These are phyloP conservation scores for Pontoporia blainvillei DNA, from an alignment of 2,113 vertebrate species.

Conservation along the genomic window DNA sequence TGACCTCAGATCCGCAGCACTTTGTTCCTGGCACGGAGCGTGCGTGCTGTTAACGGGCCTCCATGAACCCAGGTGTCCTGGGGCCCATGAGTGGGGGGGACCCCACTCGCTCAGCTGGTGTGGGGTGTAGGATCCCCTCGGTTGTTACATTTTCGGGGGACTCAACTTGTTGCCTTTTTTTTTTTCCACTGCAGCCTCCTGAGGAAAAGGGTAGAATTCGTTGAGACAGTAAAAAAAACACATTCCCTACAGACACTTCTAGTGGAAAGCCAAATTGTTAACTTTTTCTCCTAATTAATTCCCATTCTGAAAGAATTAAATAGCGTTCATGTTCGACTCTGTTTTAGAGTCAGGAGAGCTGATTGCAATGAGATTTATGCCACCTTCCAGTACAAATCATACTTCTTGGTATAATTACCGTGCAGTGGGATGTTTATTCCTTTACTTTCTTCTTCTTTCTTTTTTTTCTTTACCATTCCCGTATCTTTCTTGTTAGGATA, in stretches of 20 bases:
- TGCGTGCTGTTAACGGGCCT: accelerated
- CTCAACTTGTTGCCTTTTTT: not conserved
- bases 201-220: not conserved
- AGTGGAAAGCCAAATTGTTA: not conserved
- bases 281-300: not conserved
- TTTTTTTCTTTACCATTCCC: not conserved
- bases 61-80: accelerated
- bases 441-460: not conserved
- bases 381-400: not conserved
- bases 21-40: not conserved
- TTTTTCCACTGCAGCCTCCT: not conserved
- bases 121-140: too few relatives aligned
- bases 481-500: not conserved
- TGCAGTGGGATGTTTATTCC: accelerated
- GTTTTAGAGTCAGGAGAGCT: not conserved
- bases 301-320: not conserved
- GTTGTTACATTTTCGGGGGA: too few relatives aligned
- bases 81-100: accelerated
- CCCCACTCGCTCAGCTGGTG: accelerated
- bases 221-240: not conserved
- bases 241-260: not conserved
- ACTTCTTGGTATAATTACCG: not conserved
- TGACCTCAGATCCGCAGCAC: accelerated
- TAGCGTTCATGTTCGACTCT: not conserved
- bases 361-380: not conserved